Evolutionary conservation across 2,797 vertebrate genomes (phyloP), one percentile per base, ranked within the genome.

Genomic region (Varecia variegata): DNA sequence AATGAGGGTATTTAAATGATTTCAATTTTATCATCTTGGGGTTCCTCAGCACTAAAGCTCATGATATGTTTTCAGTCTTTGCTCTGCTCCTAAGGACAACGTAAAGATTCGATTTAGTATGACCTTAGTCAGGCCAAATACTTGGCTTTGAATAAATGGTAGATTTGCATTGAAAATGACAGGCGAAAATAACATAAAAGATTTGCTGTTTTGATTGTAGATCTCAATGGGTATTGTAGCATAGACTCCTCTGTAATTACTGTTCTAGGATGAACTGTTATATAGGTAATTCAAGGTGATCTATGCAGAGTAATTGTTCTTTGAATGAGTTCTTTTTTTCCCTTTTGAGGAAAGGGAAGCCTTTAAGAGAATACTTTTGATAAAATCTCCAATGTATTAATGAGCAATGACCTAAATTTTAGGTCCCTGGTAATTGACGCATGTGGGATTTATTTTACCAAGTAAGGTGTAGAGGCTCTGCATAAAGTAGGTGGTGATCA

Each of bases 391-490:
- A 58, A 6, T 77, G 38, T 77, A n/a, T 71, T 97, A 93, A 90
- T 96, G 65, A 96, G 52, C 38, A 82, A 81, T 95, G 81, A 96
- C 77, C 83, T 96, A 94, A 77, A 95, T 94, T 84, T 95, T 90
- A 88, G 67, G 60, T 85, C 40, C 67, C 68, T 94, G 80, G 54
- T 93, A 96, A 93, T 92, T 58, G 86, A 93, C 27, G 50, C 50
- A 87, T 52, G 58, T 88, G 95, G 83, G 45, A 91, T 94, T 97
- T 94, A 73, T 91, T 96, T 97, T 93, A 74, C 58, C 87, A 71
- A 92, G 47, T 30, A 89, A 79, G 27, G 13, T 32, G 56, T 10
- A 68, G 65, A 84, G 35, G 20, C 35, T 67, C 56, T 89, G 54
- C 25, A n/a, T 93, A 95, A 93, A 74, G 38, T 94, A 93, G 82